These are phyloP conservation scores for Tryphoninae sp. DNA, from an alignment of 2,888 invertebrate genomes.

Conservation along the genomic window DNA sequence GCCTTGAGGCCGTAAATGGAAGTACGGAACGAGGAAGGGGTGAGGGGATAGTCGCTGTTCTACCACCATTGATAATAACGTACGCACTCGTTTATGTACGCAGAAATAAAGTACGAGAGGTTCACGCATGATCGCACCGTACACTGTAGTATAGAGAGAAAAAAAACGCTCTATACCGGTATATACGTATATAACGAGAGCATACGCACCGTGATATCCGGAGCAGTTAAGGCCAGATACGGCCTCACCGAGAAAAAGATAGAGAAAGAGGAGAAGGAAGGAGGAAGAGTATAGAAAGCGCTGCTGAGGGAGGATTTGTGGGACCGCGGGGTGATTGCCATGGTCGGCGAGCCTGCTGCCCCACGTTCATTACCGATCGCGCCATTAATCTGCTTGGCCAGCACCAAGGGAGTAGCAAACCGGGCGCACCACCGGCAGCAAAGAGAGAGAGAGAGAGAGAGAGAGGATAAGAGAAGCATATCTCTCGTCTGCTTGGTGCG, in stretches of 20 bases:
- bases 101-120: slow-evolving; percentile 13
- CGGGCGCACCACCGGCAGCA: slow-evolving; percentile 54
- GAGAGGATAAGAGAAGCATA: slow-evolving; percentile 9
- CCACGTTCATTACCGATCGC: slow-evolving; percentile 78
- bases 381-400: slow-evolving; percentile 76
- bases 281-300: slow-evolving; percentile 38
- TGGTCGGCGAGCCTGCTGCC: slow-evolving; percentile 65
- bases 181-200: background rate
- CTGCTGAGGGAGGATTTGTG: slow-evolving; percentile 70
- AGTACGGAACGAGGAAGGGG: background rate
- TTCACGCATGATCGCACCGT: slow-evolving; percentile 31
- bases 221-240: slow-evolving; percentile 43
- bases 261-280: slow-evolving; percentile 59
- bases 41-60: background rate
- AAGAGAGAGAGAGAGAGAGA: slow-evolving; percentile 24
- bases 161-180: slow-evolving; percentile 4
- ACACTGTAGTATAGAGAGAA: background rate
- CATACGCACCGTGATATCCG: slow-evolving; percentile 57
- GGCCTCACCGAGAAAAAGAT: slow-evolving; percentile 37
- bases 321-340: slow-evolving; percentile 72
- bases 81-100: slow-evolving; percentile 34
- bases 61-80: slow-evolving; percentile 54
- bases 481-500: slow-evolving; percentile 43
- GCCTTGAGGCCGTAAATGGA: slow-evolving; percentile 11
- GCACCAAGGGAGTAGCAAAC: slow-evolving; percentile 55